Percentiles rank a stretch among this genome's conserved stretches.
These are phyloP conservation scores for Daubentonia madagascariensis DNA, from an alignment of 2,113 vertebrate genomes.

Conservation along the genomic window DNA sequence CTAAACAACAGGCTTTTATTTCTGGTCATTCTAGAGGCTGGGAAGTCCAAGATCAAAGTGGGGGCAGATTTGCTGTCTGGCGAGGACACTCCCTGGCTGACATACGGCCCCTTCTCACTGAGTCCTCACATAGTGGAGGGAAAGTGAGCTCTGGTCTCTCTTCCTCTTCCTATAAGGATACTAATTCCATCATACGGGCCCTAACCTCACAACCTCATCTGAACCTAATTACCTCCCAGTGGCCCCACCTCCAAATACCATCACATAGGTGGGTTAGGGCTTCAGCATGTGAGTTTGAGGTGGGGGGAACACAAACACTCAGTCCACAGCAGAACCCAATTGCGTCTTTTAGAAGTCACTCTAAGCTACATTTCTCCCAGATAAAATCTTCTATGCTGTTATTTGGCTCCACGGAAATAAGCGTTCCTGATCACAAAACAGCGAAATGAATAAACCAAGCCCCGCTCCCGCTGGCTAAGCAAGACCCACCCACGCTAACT, in stretches of 20 bases:
- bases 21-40: too few relatives aligned
- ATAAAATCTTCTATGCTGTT: background rate
- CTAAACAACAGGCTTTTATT: too few relatives aligned
- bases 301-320: background rate
- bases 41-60: background rate
- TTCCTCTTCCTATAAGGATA: background rate
- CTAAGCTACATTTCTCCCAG: background rate
- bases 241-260: background rate
- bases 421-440: background rate
- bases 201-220: background rate
- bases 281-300: background rate
- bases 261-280: background rate
- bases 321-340: background rate
- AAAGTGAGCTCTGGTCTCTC: background rate
- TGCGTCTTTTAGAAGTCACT: background rate
- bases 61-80: background rate
- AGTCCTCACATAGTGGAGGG: background rate
- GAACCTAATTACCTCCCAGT: background rate
- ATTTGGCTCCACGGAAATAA: background rate
- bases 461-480: background rate
- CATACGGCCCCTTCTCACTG: background rate
- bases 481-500: accelerated
- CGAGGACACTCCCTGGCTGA: background rate
- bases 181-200: too few relatives aligned
- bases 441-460: background rate